Evolutionary conservation across 2,888 invertebrate genomes (phyloP).

Genomic region (Leucophenga montana): DNA sequence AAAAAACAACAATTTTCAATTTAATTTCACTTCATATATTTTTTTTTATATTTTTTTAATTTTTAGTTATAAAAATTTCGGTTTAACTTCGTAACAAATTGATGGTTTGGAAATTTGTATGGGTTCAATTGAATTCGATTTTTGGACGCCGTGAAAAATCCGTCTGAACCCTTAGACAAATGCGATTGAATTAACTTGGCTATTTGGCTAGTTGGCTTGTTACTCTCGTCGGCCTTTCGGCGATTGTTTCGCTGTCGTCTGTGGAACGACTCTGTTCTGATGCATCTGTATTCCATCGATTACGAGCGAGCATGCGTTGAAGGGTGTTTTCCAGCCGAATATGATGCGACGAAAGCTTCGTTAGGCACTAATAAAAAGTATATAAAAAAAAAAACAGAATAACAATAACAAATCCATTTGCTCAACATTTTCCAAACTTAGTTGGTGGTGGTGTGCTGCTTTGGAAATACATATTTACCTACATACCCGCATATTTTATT

Average conservation of each 20-base stretch:
- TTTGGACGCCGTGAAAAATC: constrained; percentile 9
- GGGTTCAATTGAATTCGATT: constrained; percentile 27
- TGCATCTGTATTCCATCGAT: not conserved
- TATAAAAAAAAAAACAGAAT: not conserved
- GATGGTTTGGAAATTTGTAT: constrained; percentile 7
- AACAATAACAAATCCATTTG: not conserved
- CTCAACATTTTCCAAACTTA: not conserved
- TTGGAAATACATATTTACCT: not conserved
- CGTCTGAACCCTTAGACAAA: constrained; percentile 14
- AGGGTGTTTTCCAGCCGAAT: constrained; percentile 32
- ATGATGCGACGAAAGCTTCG: not conserved
- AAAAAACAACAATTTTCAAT: no score
- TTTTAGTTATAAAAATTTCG: not conserved
- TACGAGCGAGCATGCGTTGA: constrained; percentile 37
- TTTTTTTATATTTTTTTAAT: not conserved
- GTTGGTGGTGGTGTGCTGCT: not conserved
- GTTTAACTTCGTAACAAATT: not conserved
- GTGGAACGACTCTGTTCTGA: constrained; percentile 24
- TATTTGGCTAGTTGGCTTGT: constrained; percentile 12
- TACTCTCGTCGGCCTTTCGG: constrained; percentile 1
- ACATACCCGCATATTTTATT: no score
- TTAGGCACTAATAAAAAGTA: not conserved
- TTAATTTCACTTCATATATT: not conserved
- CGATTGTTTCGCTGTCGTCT: not conserved
- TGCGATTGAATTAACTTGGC: constrained; percentile 22